These are phyloP conservation scores for Egretta garzetta DNA, from an alignment of 2,113 vertebrate genomes.

Conservation along the genomic window DNA sequence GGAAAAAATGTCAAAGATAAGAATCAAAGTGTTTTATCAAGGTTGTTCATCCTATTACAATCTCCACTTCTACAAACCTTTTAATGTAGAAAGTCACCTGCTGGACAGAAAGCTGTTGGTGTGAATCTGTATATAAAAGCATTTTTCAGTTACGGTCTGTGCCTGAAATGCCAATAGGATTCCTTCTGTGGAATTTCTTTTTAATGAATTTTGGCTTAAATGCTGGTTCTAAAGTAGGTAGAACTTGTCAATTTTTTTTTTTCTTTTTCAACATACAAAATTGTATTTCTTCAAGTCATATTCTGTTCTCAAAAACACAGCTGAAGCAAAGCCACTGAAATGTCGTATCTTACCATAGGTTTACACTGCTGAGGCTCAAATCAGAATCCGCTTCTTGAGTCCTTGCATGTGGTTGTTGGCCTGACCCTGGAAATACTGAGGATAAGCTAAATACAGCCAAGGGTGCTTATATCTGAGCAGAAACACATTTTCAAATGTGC, in stretches of 20 bases:
- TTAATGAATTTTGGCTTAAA: neutral
- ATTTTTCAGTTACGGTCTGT: neutral
- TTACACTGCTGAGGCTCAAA: neutral
- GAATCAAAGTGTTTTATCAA: constrained; percentile 59
- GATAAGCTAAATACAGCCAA: neutral
- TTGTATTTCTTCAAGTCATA: neutral
- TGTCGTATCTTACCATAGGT: neutral
- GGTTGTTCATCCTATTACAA: constrained; percentile 59
- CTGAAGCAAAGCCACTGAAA: neutral
- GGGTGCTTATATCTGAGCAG: neutral
- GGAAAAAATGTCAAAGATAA: constrained; percentile 43
- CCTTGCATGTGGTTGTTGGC: neutral
- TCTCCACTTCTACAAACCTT: constrained; percentile 17
- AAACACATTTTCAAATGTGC: neutral
- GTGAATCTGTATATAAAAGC: constrained; percentile 36
- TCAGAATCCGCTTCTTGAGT: neutral
- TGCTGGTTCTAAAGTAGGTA: neutral
- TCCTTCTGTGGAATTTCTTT: constrained; percentile 1
- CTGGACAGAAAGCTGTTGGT: constrained; percentile 37
- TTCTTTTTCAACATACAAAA: neutral
- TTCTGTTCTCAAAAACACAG: neutral
- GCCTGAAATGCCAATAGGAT: neutral
- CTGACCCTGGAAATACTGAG: neutral
- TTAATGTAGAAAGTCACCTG: constrained; percentile 53
- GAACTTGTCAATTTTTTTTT: neutral